These are phyloP conservation scores for Rhombomys opimus DNA, from an alignment of 2,113 vertebrate species.

Conservation along the genomic window DNA sequence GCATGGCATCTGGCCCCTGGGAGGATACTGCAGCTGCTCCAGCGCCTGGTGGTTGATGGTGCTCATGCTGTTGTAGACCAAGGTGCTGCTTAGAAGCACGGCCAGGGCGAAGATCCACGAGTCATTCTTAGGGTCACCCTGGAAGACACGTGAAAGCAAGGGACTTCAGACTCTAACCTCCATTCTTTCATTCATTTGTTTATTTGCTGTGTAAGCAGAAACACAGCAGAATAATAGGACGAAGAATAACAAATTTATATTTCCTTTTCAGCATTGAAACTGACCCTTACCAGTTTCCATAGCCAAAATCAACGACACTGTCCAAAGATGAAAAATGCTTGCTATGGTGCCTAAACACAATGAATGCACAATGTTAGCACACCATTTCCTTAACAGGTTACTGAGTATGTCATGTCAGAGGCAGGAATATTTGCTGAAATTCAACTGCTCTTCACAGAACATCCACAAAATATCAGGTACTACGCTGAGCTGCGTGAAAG, in stretches of 20 bases:
- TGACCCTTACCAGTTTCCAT: background rate
- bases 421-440: background rate
- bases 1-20: background rate
- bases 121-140: slow-evolving; percentile 80
- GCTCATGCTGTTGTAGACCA: slow-evolving; percentile 79
- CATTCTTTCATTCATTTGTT: background rate
- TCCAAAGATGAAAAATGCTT: background rate
- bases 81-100: slow-evolving; percentile 72
- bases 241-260: background rate
- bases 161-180: background rate
- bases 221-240: background rate
- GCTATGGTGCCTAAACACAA: background rate
- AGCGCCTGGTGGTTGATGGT: slow-evolving; percentile 73
- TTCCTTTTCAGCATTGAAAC: background rate
- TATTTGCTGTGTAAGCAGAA: background rate
- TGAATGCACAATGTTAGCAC: background rate
- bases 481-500: background rate
- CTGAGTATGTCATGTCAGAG: background rate
- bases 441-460: background rate
- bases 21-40: slow-evolving; percentile 80
- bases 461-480: background rate
- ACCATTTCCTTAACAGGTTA: background rate
- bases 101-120: slow-evolving; percentile 79
- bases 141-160: background rate
- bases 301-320: background rate